Evolutionary conservation across 1,140 invertebrate genomes (phyloP), one percentile per base, ranked within the genome.

Genomic region (Halictus rubicundus): DNA sequence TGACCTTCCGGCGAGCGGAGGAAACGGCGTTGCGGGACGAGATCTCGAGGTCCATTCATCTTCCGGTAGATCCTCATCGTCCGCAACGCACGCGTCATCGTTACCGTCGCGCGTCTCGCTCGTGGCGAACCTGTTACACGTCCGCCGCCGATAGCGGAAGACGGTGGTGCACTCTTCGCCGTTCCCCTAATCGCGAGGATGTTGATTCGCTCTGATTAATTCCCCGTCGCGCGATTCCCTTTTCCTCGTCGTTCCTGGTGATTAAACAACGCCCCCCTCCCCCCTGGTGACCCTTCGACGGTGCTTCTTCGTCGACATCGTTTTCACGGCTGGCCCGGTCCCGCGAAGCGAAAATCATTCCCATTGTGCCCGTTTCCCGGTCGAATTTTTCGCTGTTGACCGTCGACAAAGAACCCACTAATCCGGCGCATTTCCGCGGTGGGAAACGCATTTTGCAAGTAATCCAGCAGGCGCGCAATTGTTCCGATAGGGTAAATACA

Each of bases 151-250:
- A 32, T 16, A 23, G 59, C 16, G 25, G 52, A 23, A 9, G 19
- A 7, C 37, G 59, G 12, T 9, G 37, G 3, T 8, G 25, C 64
- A 23, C 54, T 66, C n/a, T n/a, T 46, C 6, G 39, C 8, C 21
- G 32, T 59, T 5, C 42, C 42, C 37, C 37, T 69, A 46, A 76
- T 76, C 60, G 25, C 74, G 27, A 49, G 66, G 25, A 61, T 49
- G 74, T 52, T 61, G 57, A 70, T 77, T 61, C 66, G 54, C 25
- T 16, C n/a, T 27, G 64, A 77, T 77, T 77, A 77, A 77, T 77
- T 39, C 54, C 27, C 46, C 32, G 32, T 3, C 32, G 12, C 8
- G 0, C 39, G 52, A 46, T 39, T 8, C 49, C 21, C 21, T 19
- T 8, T 65, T 39, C 12, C 12, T 46, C 57, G 3, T 49, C 16